Evolutionary conservation across 2,888 invertebrate genomes (phyloP).

Genomic region (Quadroppia sp.): DNA sequence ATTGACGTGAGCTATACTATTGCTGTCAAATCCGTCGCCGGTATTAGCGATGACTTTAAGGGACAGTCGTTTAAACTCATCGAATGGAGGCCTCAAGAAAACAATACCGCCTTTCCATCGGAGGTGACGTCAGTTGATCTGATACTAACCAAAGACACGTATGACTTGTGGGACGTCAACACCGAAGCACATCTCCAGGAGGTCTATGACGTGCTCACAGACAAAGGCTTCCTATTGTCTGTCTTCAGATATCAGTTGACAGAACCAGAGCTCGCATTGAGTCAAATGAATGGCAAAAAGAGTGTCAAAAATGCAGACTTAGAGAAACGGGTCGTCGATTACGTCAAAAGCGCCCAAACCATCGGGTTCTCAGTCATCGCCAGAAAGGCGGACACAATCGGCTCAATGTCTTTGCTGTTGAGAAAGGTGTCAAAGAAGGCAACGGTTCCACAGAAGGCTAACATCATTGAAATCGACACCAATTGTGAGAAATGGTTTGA

Average conservation of each 20-base stretch:
- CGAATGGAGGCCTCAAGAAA: too few relatives aligned
- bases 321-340: background rate
- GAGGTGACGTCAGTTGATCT: slow-evolving; percentile 26
- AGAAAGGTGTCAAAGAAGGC: background rate
- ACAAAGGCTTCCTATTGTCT: background rate
- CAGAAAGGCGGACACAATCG: slow-evolving; percentile 13
- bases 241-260: slow-evolving; percentile 18
- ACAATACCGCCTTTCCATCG: slow-evolving; percentile 29
- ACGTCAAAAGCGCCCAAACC: background rate
- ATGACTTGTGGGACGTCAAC: background rate
- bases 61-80: too few relatives aligned
- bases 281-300: slow-evolving; percentile 15
- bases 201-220: background rate
- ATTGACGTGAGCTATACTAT: slow-evolving; percentile 32
- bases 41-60: background rate
- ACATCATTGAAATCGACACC: slow-evolving; percentile 65
- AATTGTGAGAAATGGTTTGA: slow-evolving; percentile 58
- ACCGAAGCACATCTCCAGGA: too few relatives aligned
- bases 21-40: background rate
- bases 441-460: background rate
- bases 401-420: slow-evolving; percentile 7
- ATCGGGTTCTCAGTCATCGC: background rate
- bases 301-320: background rate
- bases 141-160: background rate
- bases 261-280: slow-evolving; percentile 21